phyloP scores from a whole-genome alignment of 2,113 vertebrate genomes.

The Oxyruncus cristatus region DNA sequence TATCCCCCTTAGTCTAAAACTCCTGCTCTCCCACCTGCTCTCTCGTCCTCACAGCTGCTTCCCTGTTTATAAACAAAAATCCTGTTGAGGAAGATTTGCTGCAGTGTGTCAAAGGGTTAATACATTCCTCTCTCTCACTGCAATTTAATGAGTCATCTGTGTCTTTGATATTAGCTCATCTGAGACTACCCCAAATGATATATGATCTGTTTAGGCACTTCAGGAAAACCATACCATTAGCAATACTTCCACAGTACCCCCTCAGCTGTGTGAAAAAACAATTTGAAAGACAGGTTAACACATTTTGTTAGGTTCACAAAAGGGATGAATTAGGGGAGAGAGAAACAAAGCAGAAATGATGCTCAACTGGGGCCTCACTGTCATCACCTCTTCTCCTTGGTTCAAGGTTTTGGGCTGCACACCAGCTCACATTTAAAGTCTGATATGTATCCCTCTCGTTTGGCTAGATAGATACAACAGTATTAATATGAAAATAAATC shows the following conservation, averaged over 20 bases:
- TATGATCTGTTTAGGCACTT: conserved; percentile 5
- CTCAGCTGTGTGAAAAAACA: neutral
- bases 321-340: neutral
- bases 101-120: neutral
- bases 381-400: neutral
- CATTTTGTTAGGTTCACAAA: neutral
- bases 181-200: conserved; percentile 1
- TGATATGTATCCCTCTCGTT: neutral
- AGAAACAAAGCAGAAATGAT: neutral
- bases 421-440: neutral
- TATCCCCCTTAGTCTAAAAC: neutral
- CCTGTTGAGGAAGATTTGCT: neutral
- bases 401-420: neutral
- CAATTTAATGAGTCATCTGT: neutral
- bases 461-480: neutral
- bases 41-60: neutral
- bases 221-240: conserved; percentile 10
- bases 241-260: neutral
- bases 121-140: neutral
- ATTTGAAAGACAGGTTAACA: neutral
- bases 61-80: neutral
- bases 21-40: neutral
- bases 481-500: neutral
- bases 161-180: neutral
- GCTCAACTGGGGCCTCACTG: neutral